A percentile compares a stretch with the other conserved stretches of the same genome.
Evolutionary conservation across 2,888 invertebrate species (phyloP).

Genomic region (Catocala sponsa): DNA sequence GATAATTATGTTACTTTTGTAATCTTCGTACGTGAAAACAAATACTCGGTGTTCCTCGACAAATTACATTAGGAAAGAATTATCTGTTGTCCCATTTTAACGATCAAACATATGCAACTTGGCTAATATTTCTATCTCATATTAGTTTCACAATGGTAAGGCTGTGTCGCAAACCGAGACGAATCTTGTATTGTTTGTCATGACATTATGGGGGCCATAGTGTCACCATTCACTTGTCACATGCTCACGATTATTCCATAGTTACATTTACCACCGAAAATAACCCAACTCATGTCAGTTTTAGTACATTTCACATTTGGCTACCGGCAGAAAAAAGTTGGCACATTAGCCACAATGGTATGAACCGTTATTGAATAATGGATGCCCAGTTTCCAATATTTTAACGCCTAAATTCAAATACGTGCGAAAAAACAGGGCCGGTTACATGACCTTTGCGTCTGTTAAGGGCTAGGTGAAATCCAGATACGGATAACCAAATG

Average conservation of each 20-base stretch:
- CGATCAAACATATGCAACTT: slow-evolving; percentile 57
- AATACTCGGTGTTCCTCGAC: slow-evolving; percentile 31
- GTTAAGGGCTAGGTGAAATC: neutral
- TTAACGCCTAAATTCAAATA: slow-evolving; percentile 18
- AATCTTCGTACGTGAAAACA: slow-evolving; percentile 15
- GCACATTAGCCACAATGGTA: slow-evolving; percentile 33
- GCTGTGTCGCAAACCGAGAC: slow-evolving; percentile 70
- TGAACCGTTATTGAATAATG: slow-evolving; percentile 25
- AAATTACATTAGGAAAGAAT: slow-evolving; percentile 43
- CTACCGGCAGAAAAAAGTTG: slow-evolving; percentile 6
- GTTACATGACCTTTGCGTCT: slow-evolving; percentile 1
- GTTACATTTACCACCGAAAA: slow-evolving; percentile 3
- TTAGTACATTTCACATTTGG: slow-evolving; percentile 22
- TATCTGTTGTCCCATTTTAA: slow-evolving; percentile 51
- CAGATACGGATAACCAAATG: too few species aligned
- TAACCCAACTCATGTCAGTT: neutral
- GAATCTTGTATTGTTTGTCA: slow-evolving; percentile 74
- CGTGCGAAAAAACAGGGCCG: slow-evolving; percentile 28
- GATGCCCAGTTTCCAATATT: slow-evolving; percentile 41
- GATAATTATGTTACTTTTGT: neutral
- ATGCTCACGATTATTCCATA: slow-evolving; percentile 4
- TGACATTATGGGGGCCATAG: slow-evolving; percentile 58
- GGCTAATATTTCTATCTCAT: slow-evolving; percentile 55
- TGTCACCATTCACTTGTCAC: slow-evolving; percentile 48
- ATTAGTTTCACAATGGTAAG: slow-evolving; percentile 62